Conservation (phyloP, 2,797 vertebrate genomes). For the Girardinus metallicus region DNA sequence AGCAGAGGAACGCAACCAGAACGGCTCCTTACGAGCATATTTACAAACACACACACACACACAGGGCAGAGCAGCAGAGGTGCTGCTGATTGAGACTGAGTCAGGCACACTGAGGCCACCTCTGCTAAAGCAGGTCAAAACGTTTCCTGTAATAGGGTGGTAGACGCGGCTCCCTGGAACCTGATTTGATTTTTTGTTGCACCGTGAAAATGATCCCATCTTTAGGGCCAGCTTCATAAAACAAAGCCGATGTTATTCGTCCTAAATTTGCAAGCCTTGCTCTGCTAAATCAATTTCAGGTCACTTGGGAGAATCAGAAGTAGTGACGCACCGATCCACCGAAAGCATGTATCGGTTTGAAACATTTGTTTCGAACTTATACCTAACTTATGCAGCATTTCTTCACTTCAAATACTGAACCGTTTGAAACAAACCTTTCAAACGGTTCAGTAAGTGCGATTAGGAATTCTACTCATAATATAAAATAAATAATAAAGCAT, state of each 20-base stretch:
- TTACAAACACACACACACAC: slow-evolving; percentile 21
- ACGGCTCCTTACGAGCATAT: slow-evolving; percentile 7
- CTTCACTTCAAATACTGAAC: not conserved
- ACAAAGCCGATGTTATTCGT: not conserved
- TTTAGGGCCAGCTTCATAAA: not conserved
- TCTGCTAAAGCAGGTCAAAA: slow-evolving; percentile 69
- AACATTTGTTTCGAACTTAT: too few relatives aligned
- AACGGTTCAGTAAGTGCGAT: too few relatives aligned
- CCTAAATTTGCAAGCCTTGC: not conserved
- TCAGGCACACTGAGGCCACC: slow-evolving; percentile 51
- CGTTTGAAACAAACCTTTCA: too few relatives aligned
- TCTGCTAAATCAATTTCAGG: not conserved
- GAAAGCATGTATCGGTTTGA: too few relatives aligned
- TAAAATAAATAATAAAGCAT: too few relatives aligned
- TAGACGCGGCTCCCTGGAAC: slow-evolving; percentile 3
- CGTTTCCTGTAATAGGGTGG: slow-evolving; percentile 56
- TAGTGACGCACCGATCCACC: not conserved
- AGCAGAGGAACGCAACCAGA: slow-evolving; percentile 16
- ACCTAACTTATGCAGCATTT: too few relatives aligned
- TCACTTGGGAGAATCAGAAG: not conserved
- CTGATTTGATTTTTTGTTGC: not conserved
- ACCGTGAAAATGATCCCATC: not conserved
- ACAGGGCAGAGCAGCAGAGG: slow-evolving; percentile 33
- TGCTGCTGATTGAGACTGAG: slow-evolving; percentile 24
- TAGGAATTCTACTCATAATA: too few relatives aligned